Base-by-base conservation (phyloP, 2,888 invertebrate species). In the Drosophila picticornis region DNA sequence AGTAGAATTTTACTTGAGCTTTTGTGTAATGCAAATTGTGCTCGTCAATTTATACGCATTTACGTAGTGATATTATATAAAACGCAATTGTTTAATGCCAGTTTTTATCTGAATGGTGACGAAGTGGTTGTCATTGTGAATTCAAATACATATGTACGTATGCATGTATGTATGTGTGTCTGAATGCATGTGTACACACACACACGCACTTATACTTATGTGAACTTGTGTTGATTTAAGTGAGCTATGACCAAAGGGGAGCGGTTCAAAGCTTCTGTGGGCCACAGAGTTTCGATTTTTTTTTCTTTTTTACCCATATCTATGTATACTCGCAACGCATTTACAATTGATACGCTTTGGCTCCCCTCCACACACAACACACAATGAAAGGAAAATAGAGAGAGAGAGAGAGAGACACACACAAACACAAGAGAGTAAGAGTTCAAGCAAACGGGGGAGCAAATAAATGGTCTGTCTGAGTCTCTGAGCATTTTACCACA, bases 41-140 rank as follows among this genome's bases (percentile, higher is more conserved):
- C 64, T 74, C 51, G 63, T 52, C 38, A 32, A 62, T 50, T 34
- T 67, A 32, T 74, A 71, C 63, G 73, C 70, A 75, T 78, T 69
- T 66, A 67, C 46, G 64, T 72, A 72, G 84, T 85, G 75, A 57
- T 75, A 89, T 85, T 85, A 89, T 73, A 80, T 85, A 85, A 87
- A 85, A 77, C 85, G 80, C 73, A 87, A 63, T 80, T 72, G 77
- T 86, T 81, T 67, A 71, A 82, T 75, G 80, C 74, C 80, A 87
- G 80, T 74, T 86, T 87, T 89, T 87, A 84, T 87, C 77, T 84
- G 85, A 59, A 62, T 77, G 84, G 83, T 89, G 90, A 89, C 84
- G 88, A 89, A 86, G 85, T 85, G 85, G 85, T 85, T 85, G 85
- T 90, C 90, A 85, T 88, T 84, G 84, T 89, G 81, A 78, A 76